Evolutionary conservation across 1,140 invertebrate species (phyloP).

Genomic region (Capitella teleta): DNA sequence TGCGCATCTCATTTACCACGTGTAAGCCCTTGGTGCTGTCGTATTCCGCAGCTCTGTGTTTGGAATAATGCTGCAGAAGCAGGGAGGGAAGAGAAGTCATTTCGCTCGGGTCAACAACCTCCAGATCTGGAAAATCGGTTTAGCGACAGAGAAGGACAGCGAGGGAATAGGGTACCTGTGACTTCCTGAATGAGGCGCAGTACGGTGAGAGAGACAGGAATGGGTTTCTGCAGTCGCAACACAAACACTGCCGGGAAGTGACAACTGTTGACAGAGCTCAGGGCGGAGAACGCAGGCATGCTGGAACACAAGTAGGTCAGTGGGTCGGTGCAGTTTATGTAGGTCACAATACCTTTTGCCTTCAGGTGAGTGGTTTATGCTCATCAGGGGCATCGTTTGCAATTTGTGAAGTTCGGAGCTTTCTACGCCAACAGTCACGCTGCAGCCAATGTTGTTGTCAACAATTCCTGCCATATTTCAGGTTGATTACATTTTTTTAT

Average conservation of each 20-base stretch:
- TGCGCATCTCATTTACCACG: no score
- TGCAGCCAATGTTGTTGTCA: constrained; percentile 64
- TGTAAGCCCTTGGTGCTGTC: neutral
- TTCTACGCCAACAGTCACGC: constrained; percentile 79
- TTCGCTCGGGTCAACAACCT: constrained; percentile 54
- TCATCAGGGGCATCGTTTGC: constrained; percentile 65
- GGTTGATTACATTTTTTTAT: neutral
- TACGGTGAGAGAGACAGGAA: constrained; percentile 68
- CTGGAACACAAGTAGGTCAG: constrained; percentile 29
- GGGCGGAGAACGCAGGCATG: constrained; percentile 62
- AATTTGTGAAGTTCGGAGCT: constrained; percentile 74
- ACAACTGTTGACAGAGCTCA: constrained; percentile 72
- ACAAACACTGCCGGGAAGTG: constrained; percentile 83
- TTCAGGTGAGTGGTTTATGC: constrained; percentile 57
- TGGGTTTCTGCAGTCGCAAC: constrained; percentile 69
- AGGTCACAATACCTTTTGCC: constrained; percentile 56
- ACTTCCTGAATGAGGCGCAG: constrained; percentile 61
- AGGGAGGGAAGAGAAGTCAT: constrained; percentile 61
- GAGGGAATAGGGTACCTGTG: constrained; percentile 42
- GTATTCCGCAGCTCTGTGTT: neutral
- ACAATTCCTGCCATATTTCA: constrained; percentile 43
- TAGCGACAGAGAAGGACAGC: constrained; percentile 1
- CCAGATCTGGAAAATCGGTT: constrained; percentile 50
- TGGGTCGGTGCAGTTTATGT: no score
- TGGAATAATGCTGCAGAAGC: constrained; percentile 50